Evolutionary conservation across 2,797 vertebrate genomes (phyloP), one percentile per base, ranked within the genome.

Genomic region (Sebastes baramenuke): DNA sequence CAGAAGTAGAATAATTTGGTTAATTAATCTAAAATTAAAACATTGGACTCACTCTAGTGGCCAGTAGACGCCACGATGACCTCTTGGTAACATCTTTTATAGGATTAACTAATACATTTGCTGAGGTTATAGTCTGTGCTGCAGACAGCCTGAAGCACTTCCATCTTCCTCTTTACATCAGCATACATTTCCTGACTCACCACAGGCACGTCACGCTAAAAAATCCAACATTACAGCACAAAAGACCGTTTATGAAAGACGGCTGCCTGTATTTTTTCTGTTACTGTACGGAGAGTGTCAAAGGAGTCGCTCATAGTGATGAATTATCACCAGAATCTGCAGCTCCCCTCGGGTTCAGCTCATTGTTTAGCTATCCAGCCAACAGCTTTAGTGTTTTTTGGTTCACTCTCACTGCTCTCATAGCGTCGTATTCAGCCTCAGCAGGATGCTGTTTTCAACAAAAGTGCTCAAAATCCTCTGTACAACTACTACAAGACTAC

Each of bases 131-230:
- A 30, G 72, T 59, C 29, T 32, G 54, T 30, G 67, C 56, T 66
- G 56, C 77, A 54, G 25, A 75, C 32, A 34, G 65, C 84, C 82
- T 66, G 75, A 65, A 83, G 80, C 72, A 71, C 42, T 61, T 85
- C 61, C 56, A 69, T 25, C 65, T 42, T 70, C 38, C 58, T 80
- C 30, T 82, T 66, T 64, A 64, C 42, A 85, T 75, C 64, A 64
- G 75, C 78, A 60, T 65, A 46, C 59, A 42, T 82, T 80, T 88
- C 79, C 81, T 80, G 72, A 67, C 29, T 75, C 64, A 76, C 84
- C 62, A 9, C 29, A 36, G 61, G 73, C 9, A 3, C 52, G 55
- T 80, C 68, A 62, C 4, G 56, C 52, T 52, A 25, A 38, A 69
- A 29, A 81, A 72, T 60, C n/a, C 18, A 59, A 58, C 25, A 22